These are phyloP conservation scores for Lithophane socia DNA, from an alignment of 2,888 invertebrate species.

Conservation along the genomic window DNA sequence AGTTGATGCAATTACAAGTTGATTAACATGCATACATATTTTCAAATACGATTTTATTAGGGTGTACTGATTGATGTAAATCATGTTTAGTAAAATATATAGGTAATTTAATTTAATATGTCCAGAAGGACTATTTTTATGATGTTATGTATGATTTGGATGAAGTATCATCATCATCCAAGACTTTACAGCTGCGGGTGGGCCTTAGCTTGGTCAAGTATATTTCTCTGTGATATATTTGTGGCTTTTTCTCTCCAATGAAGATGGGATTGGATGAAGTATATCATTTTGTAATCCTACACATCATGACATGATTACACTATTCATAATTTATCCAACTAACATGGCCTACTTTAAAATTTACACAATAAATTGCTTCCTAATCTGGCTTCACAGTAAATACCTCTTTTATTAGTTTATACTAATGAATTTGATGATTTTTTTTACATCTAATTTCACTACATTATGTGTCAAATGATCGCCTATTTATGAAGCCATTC, in stretches of 20 bases:
- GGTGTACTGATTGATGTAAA: too few species aligned
- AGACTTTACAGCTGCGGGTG: too few species aligned
- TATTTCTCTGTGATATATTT: too few species aligned
- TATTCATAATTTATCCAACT: not conserved
- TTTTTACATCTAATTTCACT: not conserved
- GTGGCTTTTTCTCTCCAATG: too few species aligned
- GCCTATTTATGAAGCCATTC: too few species aligned
- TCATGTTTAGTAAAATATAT: not conserved
- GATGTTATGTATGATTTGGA: not conserved
- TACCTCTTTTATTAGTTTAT: not conserved
- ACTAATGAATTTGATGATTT: not conserved
- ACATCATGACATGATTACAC: not conserved
- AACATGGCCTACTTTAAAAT: not conserved
- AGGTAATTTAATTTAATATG: not conserved
- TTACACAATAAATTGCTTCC: not conserved
- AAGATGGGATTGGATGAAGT: not conserved
- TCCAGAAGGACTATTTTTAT: not conserved
- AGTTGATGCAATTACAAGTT: not conserved
- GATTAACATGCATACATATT: slow-evolving; percentile 1
- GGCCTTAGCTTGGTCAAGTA: too few species aligned
- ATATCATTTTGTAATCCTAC: not conserved
- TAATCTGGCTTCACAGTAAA: not conserved
- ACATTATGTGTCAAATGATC: too few species aligned
- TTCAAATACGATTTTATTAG: not conserved
- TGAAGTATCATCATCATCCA: not conserved